Conservation (phyloP, 2,113 vertebrate genomes). For the Bubalus kerabau region DNA sequence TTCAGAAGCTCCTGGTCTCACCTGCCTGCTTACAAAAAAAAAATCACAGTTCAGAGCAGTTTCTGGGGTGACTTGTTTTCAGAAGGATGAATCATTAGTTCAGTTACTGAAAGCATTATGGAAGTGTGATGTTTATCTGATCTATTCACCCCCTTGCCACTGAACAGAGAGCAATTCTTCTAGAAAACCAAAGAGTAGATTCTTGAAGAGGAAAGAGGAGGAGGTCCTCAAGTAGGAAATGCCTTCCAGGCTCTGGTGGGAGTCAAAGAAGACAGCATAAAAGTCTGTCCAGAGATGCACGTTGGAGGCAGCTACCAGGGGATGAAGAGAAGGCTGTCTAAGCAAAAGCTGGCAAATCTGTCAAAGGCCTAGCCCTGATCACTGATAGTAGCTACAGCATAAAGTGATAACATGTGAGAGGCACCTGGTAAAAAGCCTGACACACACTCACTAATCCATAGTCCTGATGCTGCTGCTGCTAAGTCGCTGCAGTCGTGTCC, state of each 20-base stretch:
- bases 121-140: neutral
- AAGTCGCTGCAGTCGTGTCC: too few relatives aligned
- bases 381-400: neutral
- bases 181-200: neutral
- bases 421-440: neutral
- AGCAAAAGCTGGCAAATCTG: neutral
- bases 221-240: neutral
- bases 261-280: neutral
- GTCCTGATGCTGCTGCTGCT: too few relatives aligned
- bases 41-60: neutral
- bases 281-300: neutral
- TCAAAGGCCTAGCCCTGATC: neutral
- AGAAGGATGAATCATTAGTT: neutral
- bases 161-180: neutral
- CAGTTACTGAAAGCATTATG: neutral
- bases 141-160: neutral
- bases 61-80: neutral
- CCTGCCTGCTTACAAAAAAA: neutral
- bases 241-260: neutral
- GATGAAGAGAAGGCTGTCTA: neutral
- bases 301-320: neutral
- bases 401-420: neutral
- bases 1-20: neutral
- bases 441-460: neutral
- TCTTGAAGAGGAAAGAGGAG: neutral